Evolutionary conservation across 2,113 vertebrate species (phyloP).

Genomic region (Xenopus tropicalis): UCB_Xtro_10.0 CM004446.2:144576001-144576500

Average conservation of each 20-base stretch:
- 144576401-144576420: slow-evolving; percentile 27
- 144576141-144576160: slow-evolving; percentile 76
- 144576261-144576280: slow-evolving; percentile 79
- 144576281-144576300: slow-evolving; percentile 73
- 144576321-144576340: slow-evolving; percentile 31
- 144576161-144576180: slow-evolving; percentile 58
- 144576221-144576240: slow-evolving; percentile 70
- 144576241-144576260: slow-evolving; percentile 67
- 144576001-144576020: too few species aligned
- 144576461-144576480: slow-evolving; percentile 55
- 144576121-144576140: slow-evolving; percentile 77
- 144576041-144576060: too few species aligned
- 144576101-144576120: slow-evolving; percentile 73
- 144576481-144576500: slow-evolving; percentile 11
- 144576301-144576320: slow-evolving; percentile 35
- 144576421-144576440: slow-evolving; percentile 44
- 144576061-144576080: not conserved
- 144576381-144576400: slow-evolving; percentile 38
- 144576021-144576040: too few species aligned
- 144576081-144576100: slow-evolving; percentile 26
- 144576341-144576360: slow-evolving; percentile 19
- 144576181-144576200: slow-evolving; percentile 66
- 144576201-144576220: slow-evolving; percentile 60
- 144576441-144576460: slow-evolving; percentile 18
- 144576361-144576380: slow-evolving; percentile 40